Base-by-base conservation (phyloP, 1,140 invertebrate species). In the Mycetomoellerius zeteki region DNA sequence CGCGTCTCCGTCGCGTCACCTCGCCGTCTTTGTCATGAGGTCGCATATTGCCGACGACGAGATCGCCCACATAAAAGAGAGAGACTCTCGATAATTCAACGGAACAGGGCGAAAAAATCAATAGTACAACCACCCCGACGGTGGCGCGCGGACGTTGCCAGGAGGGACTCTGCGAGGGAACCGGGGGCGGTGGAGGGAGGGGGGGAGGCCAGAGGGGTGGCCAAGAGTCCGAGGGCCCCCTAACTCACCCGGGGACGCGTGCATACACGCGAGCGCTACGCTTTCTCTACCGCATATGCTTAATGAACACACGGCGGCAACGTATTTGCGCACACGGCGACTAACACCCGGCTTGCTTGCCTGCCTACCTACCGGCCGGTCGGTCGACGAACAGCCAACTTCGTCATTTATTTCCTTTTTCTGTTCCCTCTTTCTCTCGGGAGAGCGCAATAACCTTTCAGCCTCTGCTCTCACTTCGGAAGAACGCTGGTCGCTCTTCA, bases 101-200 rank as follows among this genome's bases (percentile, higher is more conserved):
- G 85, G 90, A 86, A 91, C 87, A 89, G 90, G 90, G 84, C 84
- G 90, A 91, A 91, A 91, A 91, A 91, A 91, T 91, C 90, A 91
- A 91, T 91, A 91, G 90, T 91, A 89, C 89, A 91, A 91, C 87
- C 87, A 91, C 89, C 90, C 78, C 90, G 37, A 88, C 82, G 72
- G 80, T 73, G 80, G 80, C 80, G 80, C 80, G 69, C 80, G 80
- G 54, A 82, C 80, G 80, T 82, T 82, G 80, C 80, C 80, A 82
- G 37, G 80, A 82, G 80, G 80, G 80, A 82, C 24, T 56, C 24
- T 56, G 62, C 64, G 65, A 67, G 78, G 58, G 64, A 56, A 64
- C 75, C 58, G 43, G 37, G 14, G 43, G 19, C 19, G 33, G 37
- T 1, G n/a, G 50, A 3, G 73, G 12, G 10, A 1, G 43, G 12